Percentiles rank a stretch among this genome's conserved stretches.
These are phyloP conservation scores for Pristiophorus japonicus DNA, from an alignment of 2,113 vertebrate species.

Conservation along the genomic window DNA sequence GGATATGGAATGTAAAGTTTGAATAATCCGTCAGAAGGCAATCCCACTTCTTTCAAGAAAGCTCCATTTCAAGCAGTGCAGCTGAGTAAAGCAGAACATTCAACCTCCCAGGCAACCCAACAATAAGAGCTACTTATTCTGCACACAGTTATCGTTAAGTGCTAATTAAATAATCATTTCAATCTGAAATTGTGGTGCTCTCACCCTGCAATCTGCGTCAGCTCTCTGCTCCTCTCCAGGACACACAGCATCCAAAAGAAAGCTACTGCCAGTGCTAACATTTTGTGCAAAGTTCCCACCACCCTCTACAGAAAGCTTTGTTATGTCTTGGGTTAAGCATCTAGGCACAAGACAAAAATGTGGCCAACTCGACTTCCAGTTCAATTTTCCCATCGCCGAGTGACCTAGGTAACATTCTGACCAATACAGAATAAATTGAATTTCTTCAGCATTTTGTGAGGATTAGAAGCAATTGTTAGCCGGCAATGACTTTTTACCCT, in stretches of 20 bases:
- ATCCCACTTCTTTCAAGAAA: background rate
- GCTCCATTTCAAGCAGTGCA: background rate
- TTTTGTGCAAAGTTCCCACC: constrained; percentile 68
- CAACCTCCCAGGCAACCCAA: constrained; percentile 64
- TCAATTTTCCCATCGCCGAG: constrained; percentile 75
- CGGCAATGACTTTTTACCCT: constrained; percentile 73
- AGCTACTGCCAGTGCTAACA: constrained; percentile 55
- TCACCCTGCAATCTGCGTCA: constrained; percentile 41
- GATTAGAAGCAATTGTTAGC: constrained; percentile 76
- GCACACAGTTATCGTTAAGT: constrained; percentile 50
- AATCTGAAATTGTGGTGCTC: constrained; percentile 67
- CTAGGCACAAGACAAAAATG: constrained; percentile 77
- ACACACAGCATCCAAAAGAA: constrained; percentile 41
- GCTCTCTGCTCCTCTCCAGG: background rate
- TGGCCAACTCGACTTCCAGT: constrained; percentile 67
- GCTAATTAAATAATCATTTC: constrained; percentile 84
- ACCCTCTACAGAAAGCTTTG: constrained; percentile 61
- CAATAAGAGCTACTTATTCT: constrained; percentile 61
- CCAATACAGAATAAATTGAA: constrained; percentile 82
- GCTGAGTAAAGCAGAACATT: constrained; percentile 49
- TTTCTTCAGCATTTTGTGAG: constrained; percentile 82
- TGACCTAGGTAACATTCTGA: constrained; percentile 79
- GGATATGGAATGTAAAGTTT: background rate
- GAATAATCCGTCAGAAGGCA: background rate
- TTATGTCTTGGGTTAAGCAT: constrained; percentile 78